phyloP scores from a whole-genome alignment of 1,140 invertebrate species.

The Heliconius eleuchia region DNA sequence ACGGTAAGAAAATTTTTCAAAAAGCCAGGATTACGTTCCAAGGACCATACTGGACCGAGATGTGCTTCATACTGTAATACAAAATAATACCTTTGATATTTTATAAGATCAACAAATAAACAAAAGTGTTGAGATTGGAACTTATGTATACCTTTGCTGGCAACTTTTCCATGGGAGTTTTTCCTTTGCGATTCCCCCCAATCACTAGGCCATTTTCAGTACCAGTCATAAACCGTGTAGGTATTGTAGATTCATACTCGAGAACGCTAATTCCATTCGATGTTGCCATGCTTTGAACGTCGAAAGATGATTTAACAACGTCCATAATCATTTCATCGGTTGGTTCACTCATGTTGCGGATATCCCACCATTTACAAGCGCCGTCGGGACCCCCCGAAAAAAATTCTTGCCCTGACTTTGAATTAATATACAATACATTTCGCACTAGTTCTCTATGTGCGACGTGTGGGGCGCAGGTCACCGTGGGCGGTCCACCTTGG shows the following conservation, averaged over 20 bases:
- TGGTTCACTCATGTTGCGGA: constrained; percentile 88
- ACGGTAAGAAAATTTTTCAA: constrained; percentile 95
- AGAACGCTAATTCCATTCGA: constrained; percentile 89
- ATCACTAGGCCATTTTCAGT: constrained; percentile 90
- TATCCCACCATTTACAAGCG: constrained; percentile 93
- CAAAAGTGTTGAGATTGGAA: not conserved
- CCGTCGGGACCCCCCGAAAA: constrained; percentile 95
- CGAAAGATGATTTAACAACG: constrained; percentile 84
- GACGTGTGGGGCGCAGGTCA: constrained; percentile 83
- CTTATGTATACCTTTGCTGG: constrained; percentile 78
- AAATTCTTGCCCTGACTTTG: constrained; percentile 92
- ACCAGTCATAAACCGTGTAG: constrained; percentile 89
- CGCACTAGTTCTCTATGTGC: constrained; percentile 90
- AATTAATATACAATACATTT: constrained; percentile 89
- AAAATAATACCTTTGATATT: not conserved
- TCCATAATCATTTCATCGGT: constrained; percentile 92
- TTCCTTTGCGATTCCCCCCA: constrained; percentile 90
- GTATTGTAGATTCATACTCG: constrained; percentile 95
- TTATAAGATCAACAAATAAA: not conserved
- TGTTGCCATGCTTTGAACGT: constrained; percentile 85
- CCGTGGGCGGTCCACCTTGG: constrained; percentile 84
- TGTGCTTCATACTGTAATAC: constrained; percentile 87
- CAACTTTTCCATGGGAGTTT: constrained; percentile 90
- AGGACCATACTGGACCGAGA: constrained; percentile 91
- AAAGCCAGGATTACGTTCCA: constrained; percentile 94